Conservation (phyloP, 2,888 invertebrate species). For the Apoderus coryli region DNA sequence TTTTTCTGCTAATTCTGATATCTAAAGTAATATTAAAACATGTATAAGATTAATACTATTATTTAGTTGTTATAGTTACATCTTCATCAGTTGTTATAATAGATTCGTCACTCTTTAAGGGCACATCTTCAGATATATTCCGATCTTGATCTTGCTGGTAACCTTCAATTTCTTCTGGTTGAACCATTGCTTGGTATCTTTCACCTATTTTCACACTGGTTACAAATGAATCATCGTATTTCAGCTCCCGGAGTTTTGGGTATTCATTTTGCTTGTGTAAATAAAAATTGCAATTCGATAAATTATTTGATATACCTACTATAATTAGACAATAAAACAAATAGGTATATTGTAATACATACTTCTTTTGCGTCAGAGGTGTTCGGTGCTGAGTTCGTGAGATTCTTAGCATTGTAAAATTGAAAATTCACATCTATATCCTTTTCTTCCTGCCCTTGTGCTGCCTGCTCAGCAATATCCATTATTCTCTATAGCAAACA, state of each 20-base stretch:
- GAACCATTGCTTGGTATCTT: slow-evolving; percentile 21
- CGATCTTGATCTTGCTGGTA: slow-evolving; percentile 24
- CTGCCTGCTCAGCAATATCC: slow-evolving; percentile 75
- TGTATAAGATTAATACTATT: not conserved
- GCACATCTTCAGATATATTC: no score
- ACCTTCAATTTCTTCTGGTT: slow-evolving; percentile 22
- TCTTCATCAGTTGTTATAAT: slow-evolving; percentile 1
- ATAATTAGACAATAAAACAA: not conserved
- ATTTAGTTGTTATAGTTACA: not conserved
- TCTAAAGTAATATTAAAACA: slow-evolving; percentile 18
- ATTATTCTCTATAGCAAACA: slow-evolving; percentile 53
- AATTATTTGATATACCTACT: not conserved
- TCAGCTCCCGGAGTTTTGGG: slow-evolving; percentile 18
- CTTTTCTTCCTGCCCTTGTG: slow-evolving; percentile 44
- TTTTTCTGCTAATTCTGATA: slow-evolving; percentile 27
- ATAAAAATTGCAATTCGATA: not conserved
- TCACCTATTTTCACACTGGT: slow-evolving; percentile 16
- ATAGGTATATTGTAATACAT: no score
- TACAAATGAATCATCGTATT: slow-evolving; percentile 21
- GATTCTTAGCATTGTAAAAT: slow-evolving; percentile 57
- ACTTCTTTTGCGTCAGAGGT: slow-evolving; percentile 23
- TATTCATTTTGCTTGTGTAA: slow-evolving; percentile 11
- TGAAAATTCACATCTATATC: slow-evolving; percentile 43
- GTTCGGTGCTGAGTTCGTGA: slow-evolving; percentile 39
- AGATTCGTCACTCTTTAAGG: not conserved